Evolutionary conservation across 2,888 invertebrate genomes (phyloP), one percentile per base, ranked within the genome.

Genomic region (Hyposoter didymator): DNA sequence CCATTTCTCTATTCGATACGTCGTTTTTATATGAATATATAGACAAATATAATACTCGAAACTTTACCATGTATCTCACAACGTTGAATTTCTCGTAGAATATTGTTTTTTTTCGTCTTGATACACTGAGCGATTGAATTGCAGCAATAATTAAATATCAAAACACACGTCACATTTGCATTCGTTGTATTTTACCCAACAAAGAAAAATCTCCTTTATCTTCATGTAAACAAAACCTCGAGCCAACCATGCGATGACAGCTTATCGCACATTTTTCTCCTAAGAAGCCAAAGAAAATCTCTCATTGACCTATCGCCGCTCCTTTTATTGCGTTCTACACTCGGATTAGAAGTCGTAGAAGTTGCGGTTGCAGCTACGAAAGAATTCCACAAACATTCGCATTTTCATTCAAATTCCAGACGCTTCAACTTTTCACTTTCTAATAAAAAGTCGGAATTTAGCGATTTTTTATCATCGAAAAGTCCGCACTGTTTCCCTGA

Each of bases 81-180:
- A 64, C 67, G 14, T 67, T 66, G 55, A 49, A 64, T 75, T 78
- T 79, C 86, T 86, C 88, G 86, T 87, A 85, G 84, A 85, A 82
- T 72, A 74, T 66, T 73, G 76, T 84, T 80, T 85, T 86, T 90
- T 86, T 79, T 39, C 10, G 39, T 39, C 10, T 39, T 89, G 28
- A 28, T 6, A 80, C 82, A 86, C 85, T 84, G 91, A 91, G 91
- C 91, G 91, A 88, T 92, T 92, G 90, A 91, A 91, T 92, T 88
- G 88, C 91, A 90, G 88, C 89, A 88, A 90, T 88, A 88, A 90
- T 88, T 70, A 89, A 90, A 79, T 88, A 89, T 90, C 88, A 89
- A 84, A 87, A 90, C 82, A 89, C 81, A 87, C 88, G 86, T 55
- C 28, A 12, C 32, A 88, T 89, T 88, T 89, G 89, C 90, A 90